Base-by-base conservation (phyloP, 2,888 invertebrate species). In the Synanthedon formicaeformis region DNA sequence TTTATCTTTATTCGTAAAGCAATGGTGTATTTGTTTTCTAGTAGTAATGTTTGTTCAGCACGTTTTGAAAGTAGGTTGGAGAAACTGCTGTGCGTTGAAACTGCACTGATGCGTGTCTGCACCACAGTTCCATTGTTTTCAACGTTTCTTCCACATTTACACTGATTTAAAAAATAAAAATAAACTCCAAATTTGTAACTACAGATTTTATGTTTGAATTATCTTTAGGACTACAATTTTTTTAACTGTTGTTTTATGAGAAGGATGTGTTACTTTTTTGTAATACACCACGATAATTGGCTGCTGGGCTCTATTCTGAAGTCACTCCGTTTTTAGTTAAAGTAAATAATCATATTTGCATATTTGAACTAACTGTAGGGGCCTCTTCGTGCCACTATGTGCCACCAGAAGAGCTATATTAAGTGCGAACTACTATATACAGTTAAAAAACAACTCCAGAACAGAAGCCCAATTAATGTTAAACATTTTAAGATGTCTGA, bases 331-430 rank as follows among this genome's bases (percentile, higher is more conserved):
- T 45, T 13, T 45, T 45, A 45, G 45, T 45, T 45, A 13, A 45
- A 45, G 45, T 14, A 45, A 45, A 45, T 14, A 45, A 63, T 65
- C 60, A 62, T 81, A 73, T 84, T 84, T 81, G 69, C 65, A 61
- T 64, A 60, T 61, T 71, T 70, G 66, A 62, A 69, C 74, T 68
- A 75, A 80, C 73, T 82, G 60, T 59, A 61, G 62, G 71, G 79
- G 75, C 81, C 81, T 73, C 77, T 68, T 70, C 78, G 69, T 66
- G 70, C 69, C 71, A 72, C 70, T 67, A 45, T 34, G 34, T 62
- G 62, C 61, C 63, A 62, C 65, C 67, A 64, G 63, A 62, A 64
- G 64, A 60, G 55, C 64, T 64, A 61, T 63, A 2, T 52, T 59
- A 58, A 51, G 41, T 40, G 27, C 51, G 14, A 50, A 52, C 53